These are phyloP conservation scores for Peromyscus eremicus DNA, from an alignment of 2,797 vertebrate genomes.

Conservation along the genomic window DNA sequence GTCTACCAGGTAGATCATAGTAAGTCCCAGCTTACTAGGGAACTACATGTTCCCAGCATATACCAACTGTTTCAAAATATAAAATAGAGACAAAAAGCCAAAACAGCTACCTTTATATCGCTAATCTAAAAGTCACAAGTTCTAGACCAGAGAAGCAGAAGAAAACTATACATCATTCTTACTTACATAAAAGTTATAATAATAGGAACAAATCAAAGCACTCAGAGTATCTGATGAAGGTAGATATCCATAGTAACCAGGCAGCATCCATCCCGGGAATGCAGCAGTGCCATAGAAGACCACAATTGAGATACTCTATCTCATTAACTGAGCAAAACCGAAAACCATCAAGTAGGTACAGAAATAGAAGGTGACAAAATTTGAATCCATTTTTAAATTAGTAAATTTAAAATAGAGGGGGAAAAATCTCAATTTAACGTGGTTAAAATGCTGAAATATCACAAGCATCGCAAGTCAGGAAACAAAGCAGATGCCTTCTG, in stretches of 20 bases:
- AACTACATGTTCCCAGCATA: background rate
- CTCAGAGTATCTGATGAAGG: background rate
- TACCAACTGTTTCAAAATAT: background rate
- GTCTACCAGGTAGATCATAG: background rate
- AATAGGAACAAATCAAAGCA: background rate
- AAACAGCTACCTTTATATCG: background rate
- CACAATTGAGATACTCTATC: background rate
- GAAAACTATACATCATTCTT: constrained; percentile 1
- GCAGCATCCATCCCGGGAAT: background rate
- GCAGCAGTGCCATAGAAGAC: background rate
- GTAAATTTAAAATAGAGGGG: background rate
- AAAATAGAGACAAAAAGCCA: background rate
- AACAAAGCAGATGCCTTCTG: constrained; percentile 35
- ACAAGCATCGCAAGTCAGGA: background rate
- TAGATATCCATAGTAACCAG: background rate
- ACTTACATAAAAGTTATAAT: background rate
- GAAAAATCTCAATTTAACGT: background rate
- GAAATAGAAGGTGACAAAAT: constrained; percentile 42
- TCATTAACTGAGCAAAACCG: background rate
- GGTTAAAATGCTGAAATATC: constrained; percentile 45
- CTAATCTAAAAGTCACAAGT: constrained; percentile 8
- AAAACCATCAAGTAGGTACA: background rate
- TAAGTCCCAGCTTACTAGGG: background rate
- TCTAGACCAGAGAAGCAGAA: background rate
- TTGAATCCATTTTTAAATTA: constrained; percentile 23